Evolutionary conservation across 64 coral and sea anemone genomes (phyloP).

Genomic region (Cladopsammia gracilis): DNA sequence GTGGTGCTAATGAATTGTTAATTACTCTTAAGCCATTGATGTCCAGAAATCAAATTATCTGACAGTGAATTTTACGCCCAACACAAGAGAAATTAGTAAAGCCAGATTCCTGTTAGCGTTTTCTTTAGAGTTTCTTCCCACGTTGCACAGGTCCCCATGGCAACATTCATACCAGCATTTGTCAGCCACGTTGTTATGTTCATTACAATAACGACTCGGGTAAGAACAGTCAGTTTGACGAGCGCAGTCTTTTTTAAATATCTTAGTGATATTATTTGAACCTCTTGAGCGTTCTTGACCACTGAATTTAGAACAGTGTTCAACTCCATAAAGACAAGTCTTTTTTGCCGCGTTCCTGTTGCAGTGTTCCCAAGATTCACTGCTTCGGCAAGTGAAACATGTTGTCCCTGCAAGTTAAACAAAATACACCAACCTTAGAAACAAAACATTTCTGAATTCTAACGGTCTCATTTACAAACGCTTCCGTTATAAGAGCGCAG

Average conservation of each 20-base stretch:
- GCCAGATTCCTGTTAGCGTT: not conserved
- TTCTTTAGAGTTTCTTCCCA: not conserved
- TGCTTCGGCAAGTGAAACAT: constrained; percentile 6
- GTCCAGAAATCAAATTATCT: too few species aligned
- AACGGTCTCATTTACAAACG: too few species aligned
- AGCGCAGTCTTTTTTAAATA: constrained; percentile 32
- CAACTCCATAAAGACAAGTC: not conserved
- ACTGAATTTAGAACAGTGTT: not conserved
- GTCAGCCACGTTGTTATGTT: not conserved
- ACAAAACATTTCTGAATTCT: not conserved
- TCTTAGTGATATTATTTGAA: not conserved
- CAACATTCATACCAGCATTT: constrained; percentile 2
- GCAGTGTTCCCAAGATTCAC: constrained; percentile 4
- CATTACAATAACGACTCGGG: not conserved
- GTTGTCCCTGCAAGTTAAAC: not conserved
- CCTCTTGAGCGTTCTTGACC: not conserved
- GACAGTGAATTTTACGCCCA: not conserved
- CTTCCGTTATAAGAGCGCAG: too few species aligned
- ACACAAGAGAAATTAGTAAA: not conserved
- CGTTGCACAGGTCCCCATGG: constrained; percentile 16
- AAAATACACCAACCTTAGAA: not conserved
- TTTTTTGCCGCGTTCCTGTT: not conserved
- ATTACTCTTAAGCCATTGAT: too few species aligned
- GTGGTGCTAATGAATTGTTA: too few species aligned
- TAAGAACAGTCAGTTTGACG: not conserved